Evolutionary conservation across 2,113 vertebrate genomes (phyloP), one percentile per base, ranked within the genome.

Genomic region (Daboia siamensis): DNA sequence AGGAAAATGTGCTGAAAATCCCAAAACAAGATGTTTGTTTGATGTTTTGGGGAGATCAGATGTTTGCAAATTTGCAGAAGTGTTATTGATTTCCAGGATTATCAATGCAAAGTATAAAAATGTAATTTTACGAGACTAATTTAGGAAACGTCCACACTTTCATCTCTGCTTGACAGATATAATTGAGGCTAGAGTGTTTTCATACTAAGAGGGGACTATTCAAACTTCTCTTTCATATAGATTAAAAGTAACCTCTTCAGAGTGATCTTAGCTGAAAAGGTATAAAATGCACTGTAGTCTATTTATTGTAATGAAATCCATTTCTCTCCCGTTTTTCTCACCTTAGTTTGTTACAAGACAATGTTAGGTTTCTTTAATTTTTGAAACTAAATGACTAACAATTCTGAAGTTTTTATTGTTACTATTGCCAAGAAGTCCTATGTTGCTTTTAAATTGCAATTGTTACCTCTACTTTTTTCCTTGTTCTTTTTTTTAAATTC

Each of bases 361-460:
- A 24, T 64, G 5, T 4, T 84, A 33, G 7, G 8, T 94, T 93
- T 33, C 89, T 54, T 57, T 94, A 92, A n/a, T 92, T 46, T 6
- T 0, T 93, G 92, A 56, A 94, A 23, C 1, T 87, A 29, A 48
- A 85, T 88, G 51, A 55, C 6, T 93, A 74, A 87, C n/a, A 86
- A 86, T 85, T 46, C 24, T 52, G 88, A 86, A 29, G 80, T 52
- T 33, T 59, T 85, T 88, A 48, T 12, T n/a, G 10, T 1, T 46
- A 39, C 92, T 55, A 93, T 11, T 54, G 6, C 21, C 0, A 0
- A 21, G 26, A 2, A 52, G 0, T 20, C 89, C 57, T 26, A 88
- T 3, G 23, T 57, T 17, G 33, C 64, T 95, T 46, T 92, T 44
- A 91, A 59, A 86, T 24, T 91, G 55, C 20, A 29, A 64, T 87